Evolutionary conservation across 1,140 invertebrate species (phyloP), one percentile per base, ranked within the genome.

Genomic region (Polypedilum pembai): DNA sequence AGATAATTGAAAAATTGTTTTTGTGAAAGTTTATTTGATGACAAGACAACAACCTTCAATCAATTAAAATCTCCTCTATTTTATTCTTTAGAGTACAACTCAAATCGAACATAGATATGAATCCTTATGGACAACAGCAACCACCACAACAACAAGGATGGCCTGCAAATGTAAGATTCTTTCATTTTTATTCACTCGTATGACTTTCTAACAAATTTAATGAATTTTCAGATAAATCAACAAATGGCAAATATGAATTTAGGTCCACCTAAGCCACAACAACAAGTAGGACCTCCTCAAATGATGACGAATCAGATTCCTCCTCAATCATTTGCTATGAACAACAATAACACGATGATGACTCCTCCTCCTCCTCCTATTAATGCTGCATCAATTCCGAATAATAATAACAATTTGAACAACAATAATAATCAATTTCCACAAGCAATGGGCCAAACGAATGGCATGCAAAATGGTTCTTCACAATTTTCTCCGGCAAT

Each of bases 241-340:
- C 65, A 69, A 69, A 69, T 69, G 65, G 65, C 65, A 18, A 69
- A 21, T 21, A 69, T 69, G 65, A 69, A 69, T 69, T 69, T 69
- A 69, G 65, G 65, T 0, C 65, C 65, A 20, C 65, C 15, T 10
- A 69, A 69, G 18, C 65, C 65, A 69, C 17, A n/a, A 69, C 65
- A 18, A 69, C 65, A 18, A 69, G 20, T 69, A 33, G 24, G 24
- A 10, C 17, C 17, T 8, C 65, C 65, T 0, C 65, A 69, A 10
- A 69, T 69, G 65, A 18, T 20, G 18, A 66, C 20, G 65, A 18
- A 20, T 20, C 65, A 69, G 20, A n/a, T 56, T 56, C 45, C 41
- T 3, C 63, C 65, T 69, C 65, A 69, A 69, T 17, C 10, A 56
- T 56, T 15, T 56, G 45, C 45, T 3, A 15, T 56, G 10, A 56